Base-by-base conservation (phyloP, 1,140 invertebrate species). In the Pogonus chalceus region DNA sequence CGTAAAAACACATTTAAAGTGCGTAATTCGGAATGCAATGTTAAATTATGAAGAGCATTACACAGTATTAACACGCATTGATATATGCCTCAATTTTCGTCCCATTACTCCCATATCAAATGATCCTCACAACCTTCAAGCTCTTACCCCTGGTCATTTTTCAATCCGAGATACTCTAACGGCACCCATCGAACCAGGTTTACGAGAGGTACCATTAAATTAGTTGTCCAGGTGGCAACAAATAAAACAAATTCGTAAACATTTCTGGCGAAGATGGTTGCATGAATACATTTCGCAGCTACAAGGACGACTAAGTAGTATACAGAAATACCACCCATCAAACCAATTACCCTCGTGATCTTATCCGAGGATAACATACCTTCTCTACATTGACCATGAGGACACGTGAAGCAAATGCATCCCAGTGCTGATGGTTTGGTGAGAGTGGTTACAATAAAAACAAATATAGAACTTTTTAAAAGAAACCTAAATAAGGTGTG, bases 221-320 rank as follows among this genome's bases (percentile, higher is more conserved):
- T n/a, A n/a, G n/a, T n/a, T n/a, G n/a, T n/a, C n/a, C n/a, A n/a
- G n/a, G n/a, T n/a, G n/a, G n/a, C n/a, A n/a, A n/a, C n/a, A n/a
- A n/a, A n/a, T n/a, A n/a, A n/a, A 61, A 20, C 46, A 23, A 35
- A 46, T 51, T 35, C 37, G 56, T 24, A 51, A 64, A 23, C 52
- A 55, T 21, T 64, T 66, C 37, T 66, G 65, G 65, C 60, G 54
- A 31, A n/a, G 53, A 9, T 68, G 62, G 65, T 20, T 47, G 2
- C 53, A 47, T 18, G 55, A 65, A 52, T 65, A 62, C 59, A 53
- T 67, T 16, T 51, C 52, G 23, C 24, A 47, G n/a, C 51, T 64
- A 1, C 60, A 63, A 52, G 48, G n/a, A n/a, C n/a, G n/a, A n/a
- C n/a, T 54, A 52, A 49, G 60, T 31, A 26, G 35, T 20, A 66